phyloP scores from a whole-genome alignment of 2,797 vertebrate genomes.

The Malurus leucopterus region DNA sequence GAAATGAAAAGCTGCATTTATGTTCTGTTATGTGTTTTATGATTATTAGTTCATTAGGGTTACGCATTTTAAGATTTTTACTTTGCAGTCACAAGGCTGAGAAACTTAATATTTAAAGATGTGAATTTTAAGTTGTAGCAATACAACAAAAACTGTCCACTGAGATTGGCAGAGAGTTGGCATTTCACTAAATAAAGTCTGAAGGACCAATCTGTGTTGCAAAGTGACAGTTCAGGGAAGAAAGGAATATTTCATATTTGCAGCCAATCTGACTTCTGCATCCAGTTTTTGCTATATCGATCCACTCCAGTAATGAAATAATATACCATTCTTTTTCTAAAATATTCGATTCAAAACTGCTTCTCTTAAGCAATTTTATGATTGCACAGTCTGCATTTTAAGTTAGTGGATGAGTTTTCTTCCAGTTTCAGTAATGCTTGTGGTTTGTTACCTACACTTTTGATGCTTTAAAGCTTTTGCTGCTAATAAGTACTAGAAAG shows the following conservation, averaged over 20 bases:
- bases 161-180: background rate
- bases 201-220: background rate
- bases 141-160: background rate
- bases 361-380: background rate
- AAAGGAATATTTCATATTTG: background rate
- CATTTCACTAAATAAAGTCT: background rate
- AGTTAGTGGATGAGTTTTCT: background rate
- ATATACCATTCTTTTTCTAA: background rate
- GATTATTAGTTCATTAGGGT: background rate
- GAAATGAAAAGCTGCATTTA: background rate
- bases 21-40: background rate
- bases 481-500: background rate
- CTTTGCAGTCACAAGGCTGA: background rate
- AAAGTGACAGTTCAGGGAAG: background rate
- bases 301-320: background rate
- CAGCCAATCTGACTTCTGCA: background rate
- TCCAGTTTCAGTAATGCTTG: background rate
- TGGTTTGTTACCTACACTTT: background rate
- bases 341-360: background rate
- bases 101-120: background rate
- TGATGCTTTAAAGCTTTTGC: background rate
- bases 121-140: background rate
- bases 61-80: background rate
- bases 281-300: background rate
- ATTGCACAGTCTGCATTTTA: background rate